Percentiles rank a stretch among this genome's conserved stretches.
Conservation (phyloP, 2,797 vertebrate genomes). For the Gymnocypris eckloni region DNA sequence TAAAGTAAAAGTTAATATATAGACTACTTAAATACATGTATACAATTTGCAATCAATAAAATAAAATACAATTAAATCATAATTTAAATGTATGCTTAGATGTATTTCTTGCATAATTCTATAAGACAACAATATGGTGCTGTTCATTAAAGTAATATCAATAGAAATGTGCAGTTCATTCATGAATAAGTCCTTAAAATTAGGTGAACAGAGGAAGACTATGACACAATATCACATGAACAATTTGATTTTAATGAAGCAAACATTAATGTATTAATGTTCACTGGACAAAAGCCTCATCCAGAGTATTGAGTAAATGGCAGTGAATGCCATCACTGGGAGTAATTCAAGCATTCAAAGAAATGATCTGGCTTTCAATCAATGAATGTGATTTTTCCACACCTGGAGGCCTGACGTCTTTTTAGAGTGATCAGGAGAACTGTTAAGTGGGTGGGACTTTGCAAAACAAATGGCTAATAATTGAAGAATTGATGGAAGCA, state of each 20-base stretch:
- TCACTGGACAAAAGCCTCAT: not conserved
- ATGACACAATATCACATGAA: not conserved
- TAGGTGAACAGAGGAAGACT: not conserved
- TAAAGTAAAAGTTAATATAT: too few relatives aligned
- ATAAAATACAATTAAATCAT: too few relatives aligned
- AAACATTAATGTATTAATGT: not conserved
- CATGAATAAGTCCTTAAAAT: not conserved
- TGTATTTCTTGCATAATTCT: not conserved
- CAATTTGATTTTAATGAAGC: not conserved
- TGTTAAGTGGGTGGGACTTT: not conserved
- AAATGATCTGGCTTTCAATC: slow-evolving; percentile 1
- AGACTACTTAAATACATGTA: too few relatives aligned
- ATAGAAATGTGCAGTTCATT: not conserved
- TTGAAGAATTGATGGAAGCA: not conserved
- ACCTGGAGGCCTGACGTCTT: not conserved
- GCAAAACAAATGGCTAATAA: slow-evolving; percentile 3
- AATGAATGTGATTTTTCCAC: not conserved
- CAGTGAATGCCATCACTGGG: not conserved
- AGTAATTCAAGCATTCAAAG: not conserved
- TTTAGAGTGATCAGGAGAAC: not conserved
- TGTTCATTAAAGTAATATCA: not conserved
- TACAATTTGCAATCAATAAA: too few relatives aligned
- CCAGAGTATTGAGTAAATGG: not conserved
- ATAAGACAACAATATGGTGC: not conserved
- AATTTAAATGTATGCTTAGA: too few relatives aligned